Percentiles rank a stretch among this genome's conserved stretches.
Conservation (phyloP, 2,888 invertebrate genomes). For the Trachelus stipa region DNA sequence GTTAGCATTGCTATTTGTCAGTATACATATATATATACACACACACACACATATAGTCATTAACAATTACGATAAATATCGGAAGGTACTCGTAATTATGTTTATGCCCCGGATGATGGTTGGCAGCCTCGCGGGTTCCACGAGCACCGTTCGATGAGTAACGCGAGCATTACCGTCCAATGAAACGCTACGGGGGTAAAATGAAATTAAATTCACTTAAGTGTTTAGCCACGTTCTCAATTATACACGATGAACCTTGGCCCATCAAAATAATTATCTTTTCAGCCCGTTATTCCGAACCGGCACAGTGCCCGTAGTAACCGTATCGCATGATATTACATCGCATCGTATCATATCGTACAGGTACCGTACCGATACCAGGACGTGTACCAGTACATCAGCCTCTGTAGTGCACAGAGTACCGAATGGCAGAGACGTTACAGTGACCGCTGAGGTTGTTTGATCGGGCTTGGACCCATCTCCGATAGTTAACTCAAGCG, state of each 20-base stretch:
- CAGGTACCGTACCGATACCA: background rate
- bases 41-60: background rate
- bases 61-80: background rate
- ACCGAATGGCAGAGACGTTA: slow-evolving; percentile 30
- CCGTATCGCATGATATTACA: background rate
- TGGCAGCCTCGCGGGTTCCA: background rate
- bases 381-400: background rate
- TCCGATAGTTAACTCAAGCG: slow-evolving; percentile 54
- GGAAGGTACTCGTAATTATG: background rate
- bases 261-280: slow-evolving; percentile 60
- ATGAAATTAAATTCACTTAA: slow-evolving; percentile 62
- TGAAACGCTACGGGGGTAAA: slow-evolving; percentile 29
- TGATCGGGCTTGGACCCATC: slow-evolving; percentile 22
- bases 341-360: background rate
- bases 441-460: slow-evolving; percentile 35
- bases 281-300: slow-evolving; percentile 51
- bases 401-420: background rate
- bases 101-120: background rate
- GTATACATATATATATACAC: background rate
- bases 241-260: slow-evolving; percentile 60
- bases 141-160: background rate
- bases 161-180: slow-evolving; percentile 1
- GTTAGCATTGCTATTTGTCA: background rate
- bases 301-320: slow-evolving; percentile 21
- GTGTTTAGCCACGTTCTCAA: slow-evolving; percentile 63